phyloP scores from a whole-genome alignment of 2,797 vertebrate genomes.

The Dryobates pubescens region DNA sequence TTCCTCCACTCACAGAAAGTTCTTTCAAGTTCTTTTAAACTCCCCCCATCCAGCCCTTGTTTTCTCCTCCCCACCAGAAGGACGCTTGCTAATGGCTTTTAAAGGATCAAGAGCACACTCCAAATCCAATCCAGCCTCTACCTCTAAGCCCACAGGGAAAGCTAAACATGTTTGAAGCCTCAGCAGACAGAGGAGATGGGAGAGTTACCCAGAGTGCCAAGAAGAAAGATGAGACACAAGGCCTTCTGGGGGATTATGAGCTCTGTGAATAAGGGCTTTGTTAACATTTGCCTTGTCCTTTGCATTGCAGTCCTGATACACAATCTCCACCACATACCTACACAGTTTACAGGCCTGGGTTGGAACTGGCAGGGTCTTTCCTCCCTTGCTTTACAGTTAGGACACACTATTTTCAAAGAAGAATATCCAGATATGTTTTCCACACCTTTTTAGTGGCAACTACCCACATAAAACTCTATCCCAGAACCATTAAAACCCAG shows the following conservation, averaged over 20 bases:
- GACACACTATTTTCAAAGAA: background rate
- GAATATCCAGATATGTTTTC: background rate
- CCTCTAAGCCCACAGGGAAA: background rate
- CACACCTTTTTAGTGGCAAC: background rate
- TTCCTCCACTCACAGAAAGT: background rate
- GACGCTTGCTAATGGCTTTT: background rate
- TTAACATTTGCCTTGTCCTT: background rate
- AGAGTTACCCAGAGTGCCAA: background rate
- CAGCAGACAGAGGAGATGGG: background rate
- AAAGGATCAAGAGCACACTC: background rate
- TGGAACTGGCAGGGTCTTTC: background rate
- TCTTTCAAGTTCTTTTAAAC: background rate
- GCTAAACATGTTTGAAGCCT: background rate
- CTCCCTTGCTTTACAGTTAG: background rate
- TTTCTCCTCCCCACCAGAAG: background rate
- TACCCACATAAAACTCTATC: background rate
- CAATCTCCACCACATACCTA: background rate
- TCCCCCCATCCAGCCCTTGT: background rate
- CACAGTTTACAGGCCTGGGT: background rate
- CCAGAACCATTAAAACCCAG: background rate
- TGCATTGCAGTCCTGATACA: background rate
- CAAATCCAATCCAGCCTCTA: background rate
- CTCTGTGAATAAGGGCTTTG: background rate
- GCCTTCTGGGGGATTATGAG: background rate
- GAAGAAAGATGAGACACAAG: background rate